Base-by-base conservation (phyloP, 1,140 invertebrate genomes). In the Nilaparvata lugens region DNA sequence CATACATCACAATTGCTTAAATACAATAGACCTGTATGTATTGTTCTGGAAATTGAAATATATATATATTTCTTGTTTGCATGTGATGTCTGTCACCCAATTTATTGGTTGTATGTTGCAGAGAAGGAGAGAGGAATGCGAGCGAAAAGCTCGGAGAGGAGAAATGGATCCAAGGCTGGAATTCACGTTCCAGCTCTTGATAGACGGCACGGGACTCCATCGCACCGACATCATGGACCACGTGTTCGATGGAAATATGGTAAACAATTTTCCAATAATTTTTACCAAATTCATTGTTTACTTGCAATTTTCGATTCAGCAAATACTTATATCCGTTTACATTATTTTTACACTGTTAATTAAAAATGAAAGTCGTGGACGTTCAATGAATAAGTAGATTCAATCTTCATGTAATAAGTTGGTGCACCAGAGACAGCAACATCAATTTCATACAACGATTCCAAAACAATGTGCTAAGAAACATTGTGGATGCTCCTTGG, bases 91-190 rank as follows among this genome's bases (percentile, higher is more conserved):
- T 52, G 16, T 9, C 9, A 13, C 6, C 16, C 6, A 16, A 7
- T 16, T 13, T 52, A 16, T 13, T 6, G 21, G 48, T 52, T 7
- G 16, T 23, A 23, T 40, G 56, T 57, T 62, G 60, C 73, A 91
- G 89, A 86, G 88, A 76, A 77, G 89, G 43, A 79, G 89, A 38
- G 89, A 92, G 84, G 89, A 92, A 88, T 91, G 89, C 80, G 89
- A 92, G 75, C 79, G 89, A 53, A 91, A 91, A 70, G 89, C 89
- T 0, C 79, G 89, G 19, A 78, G 89, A 45, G 89, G 89, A 72
- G 90, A 93, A 71, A 91, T 92, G 86, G 90, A 92, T 73, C 89
- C 89, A 63, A 80, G 89, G 45, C 74, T 92, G 77, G 89, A 93
- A 76, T 93, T 91, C 72, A 85, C 87, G 23, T 92, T 93, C 74